These are phyloP conservation scores for Actinopyga echinites DNA, from an alignment of 53 echinoderm and acorn worm species.

Conservation along the genomic window DNA sequence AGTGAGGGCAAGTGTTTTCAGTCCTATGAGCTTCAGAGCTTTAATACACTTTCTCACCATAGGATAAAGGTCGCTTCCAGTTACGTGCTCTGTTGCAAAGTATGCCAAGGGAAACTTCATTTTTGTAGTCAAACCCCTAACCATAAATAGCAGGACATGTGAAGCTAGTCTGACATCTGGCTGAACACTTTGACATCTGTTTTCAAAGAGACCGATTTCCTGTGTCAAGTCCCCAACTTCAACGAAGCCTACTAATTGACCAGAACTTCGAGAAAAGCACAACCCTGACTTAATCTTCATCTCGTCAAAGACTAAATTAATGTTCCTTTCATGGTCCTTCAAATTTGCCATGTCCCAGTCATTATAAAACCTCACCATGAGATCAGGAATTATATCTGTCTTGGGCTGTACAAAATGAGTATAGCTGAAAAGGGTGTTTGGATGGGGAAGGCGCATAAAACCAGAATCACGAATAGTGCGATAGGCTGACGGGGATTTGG, in stretches of 20 bases:
- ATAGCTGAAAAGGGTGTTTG: background rate
- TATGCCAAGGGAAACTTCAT: background rate
- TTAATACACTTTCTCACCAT: background rate
- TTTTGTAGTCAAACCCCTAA: background rate
- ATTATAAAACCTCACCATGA: background rate
- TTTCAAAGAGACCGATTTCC: background rate
- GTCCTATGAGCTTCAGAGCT: background rate
- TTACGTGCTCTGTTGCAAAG: background rate
- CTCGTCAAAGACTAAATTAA: background rate
- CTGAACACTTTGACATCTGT: background rate
- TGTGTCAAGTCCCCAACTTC: background rate
- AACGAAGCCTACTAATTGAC: background rate
- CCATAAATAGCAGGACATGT: background rate
- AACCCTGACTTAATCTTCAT: constrained; percentile 11
- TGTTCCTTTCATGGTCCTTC: background rate
- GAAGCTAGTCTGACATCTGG: no score
- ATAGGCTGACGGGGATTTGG: background rate
- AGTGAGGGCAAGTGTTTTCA: background rate
- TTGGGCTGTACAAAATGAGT: background rate
- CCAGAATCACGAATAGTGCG: background rate
- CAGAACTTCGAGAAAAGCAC: background rate
- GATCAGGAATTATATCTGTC: background rate
- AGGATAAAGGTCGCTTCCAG: background rate
- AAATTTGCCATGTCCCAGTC: background rate
- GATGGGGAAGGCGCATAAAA: background rate